These are phyloP conservation scores for Meleagris gallopavo DNA, from an alignment of 2,113 vertebrate genomes.

Conservation along the genomic window DNA sequence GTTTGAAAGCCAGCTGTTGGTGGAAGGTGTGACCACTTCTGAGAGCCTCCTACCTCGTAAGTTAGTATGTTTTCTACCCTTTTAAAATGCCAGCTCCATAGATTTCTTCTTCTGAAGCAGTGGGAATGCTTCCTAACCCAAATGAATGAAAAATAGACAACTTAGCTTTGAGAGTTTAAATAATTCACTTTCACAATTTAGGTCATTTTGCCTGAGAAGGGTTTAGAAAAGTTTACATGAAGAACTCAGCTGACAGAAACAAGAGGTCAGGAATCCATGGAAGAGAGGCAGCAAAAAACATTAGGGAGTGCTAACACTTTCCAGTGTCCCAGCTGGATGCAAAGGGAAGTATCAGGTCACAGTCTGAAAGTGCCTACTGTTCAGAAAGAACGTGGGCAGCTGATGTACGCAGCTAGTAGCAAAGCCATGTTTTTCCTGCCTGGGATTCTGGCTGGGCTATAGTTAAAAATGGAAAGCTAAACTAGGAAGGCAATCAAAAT, in stretches of 20 bases:
- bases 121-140: not conserved
- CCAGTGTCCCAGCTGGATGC: not conserved
- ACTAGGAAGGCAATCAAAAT: not conserved
- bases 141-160: not conserved
- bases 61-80: not conserved
- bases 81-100: not conserved
- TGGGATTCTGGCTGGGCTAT: not conserved
- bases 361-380: not conserved
- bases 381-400: not conserved
- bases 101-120: not conserved
- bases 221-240: not conserved
- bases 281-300: not conserved
- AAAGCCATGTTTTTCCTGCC: accelerated
- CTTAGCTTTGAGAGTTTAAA: not conserved
- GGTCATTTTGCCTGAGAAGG: not conserved
- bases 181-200: not conserved
- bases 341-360: not conserved
- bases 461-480: not conserved
- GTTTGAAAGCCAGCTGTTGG: not conserved
- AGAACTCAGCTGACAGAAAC: not conserved
- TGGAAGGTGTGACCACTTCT: not conserved
- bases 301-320: not conserved
- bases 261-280: not conserved
- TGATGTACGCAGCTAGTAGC: not conserved
- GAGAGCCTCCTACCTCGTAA: not conserved